Conservation (phyloP, 2,888 invertebrate genomes). For the Pachliopta kotzebuea region DNA sequence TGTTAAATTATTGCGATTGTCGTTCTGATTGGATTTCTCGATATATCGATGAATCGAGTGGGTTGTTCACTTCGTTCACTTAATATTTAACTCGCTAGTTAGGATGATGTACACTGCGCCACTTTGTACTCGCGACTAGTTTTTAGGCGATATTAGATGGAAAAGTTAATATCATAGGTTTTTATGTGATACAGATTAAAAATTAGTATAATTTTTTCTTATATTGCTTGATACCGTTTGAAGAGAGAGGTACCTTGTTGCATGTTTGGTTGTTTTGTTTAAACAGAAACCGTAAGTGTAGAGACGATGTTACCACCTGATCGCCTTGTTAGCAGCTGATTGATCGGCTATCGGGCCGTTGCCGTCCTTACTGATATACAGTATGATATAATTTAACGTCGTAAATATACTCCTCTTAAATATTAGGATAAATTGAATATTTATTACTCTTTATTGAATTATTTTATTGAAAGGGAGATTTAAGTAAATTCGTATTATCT, state of each 20-base stretch:
- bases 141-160: neutral
- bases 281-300: constrained; percentile 29
- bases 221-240: neutral
- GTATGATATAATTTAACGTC: constrained; percentile 40
- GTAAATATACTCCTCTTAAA: too few relatives aligned
- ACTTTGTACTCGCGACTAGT: neutral
- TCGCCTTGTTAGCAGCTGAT: constrained; percentile 75
- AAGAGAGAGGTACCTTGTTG: neutral
- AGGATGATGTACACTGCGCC: too few relatives aligned
- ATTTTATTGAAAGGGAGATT: too few relatives aligned
- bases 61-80: neutral
- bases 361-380: constrained; percentile 49
- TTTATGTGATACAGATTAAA: neutral
- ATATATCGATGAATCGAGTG: neutral
- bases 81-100: neutral
- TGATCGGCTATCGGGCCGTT: constrained; percentile 68
- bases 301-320: constrained; percentile 49
- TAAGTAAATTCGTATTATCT: too few relatives aligned
- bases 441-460: too few relatives aligned
- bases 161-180: neutral
- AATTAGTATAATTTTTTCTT: neutral
- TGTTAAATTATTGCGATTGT: constrained; percentile 29
- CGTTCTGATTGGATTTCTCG: neutral
- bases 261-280: constrained; percentile 14
- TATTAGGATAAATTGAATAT: too few relatives aligned